Conservation (phyloP, 2,888 invertebrate species). For the Metallyticus violacea region DNA sequence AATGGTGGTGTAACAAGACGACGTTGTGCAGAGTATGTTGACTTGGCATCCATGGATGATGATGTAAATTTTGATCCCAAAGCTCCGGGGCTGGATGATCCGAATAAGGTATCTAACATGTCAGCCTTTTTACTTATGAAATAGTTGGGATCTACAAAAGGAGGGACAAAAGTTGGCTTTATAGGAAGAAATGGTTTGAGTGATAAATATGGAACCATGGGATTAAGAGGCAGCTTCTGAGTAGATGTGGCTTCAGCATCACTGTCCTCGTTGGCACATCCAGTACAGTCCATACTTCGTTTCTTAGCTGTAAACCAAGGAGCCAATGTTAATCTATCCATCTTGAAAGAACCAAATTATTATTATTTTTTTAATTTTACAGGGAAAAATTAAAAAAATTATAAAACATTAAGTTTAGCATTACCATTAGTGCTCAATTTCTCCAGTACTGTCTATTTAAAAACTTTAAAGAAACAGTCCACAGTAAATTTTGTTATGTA, state of each 20-base stretch:
- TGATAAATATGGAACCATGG: conserved; percentile 30
- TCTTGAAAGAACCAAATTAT: too few relatives aligned
- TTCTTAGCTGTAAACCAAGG: not conserved
- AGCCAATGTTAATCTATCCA: too few relatives aligned
- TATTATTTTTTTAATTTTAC: too few relatives aligned
- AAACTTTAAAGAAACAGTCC: too few relatives aligned
- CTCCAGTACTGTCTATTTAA: too few relatives aligned
- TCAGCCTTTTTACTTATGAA: conserved; percentile 30
- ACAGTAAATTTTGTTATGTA: too few relatives aligned
- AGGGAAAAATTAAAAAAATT: too few relatives aligned
- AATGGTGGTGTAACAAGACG: not conserved
- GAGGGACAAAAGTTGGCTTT: conserved; percentile 44
- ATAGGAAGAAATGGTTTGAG: conserved; percentile 41
- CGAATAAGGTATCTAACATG: conserved; percentile 26
- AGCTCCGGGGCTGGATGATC: not conserved
- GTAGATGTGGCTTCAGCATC: not conserved
- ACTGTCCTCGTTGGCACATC: not conserved
- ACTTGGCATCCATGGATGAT: not conserved
- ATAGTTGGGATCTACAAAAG: conserved; percentile 36
- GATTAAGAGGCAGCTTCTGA: not conserved
- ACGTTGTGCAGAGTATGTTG: not conserved
- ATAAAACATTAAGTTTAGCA: too few relatives aligned
- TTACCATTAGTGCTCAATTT: too few relatives aligned
- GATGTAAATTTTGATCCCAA: not conserved
- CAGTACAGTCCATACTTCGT: not conserved